Base-by-base conservation (phyloP, 2,888 invertebrate genomes). In the Thumatha senex region DNA sequence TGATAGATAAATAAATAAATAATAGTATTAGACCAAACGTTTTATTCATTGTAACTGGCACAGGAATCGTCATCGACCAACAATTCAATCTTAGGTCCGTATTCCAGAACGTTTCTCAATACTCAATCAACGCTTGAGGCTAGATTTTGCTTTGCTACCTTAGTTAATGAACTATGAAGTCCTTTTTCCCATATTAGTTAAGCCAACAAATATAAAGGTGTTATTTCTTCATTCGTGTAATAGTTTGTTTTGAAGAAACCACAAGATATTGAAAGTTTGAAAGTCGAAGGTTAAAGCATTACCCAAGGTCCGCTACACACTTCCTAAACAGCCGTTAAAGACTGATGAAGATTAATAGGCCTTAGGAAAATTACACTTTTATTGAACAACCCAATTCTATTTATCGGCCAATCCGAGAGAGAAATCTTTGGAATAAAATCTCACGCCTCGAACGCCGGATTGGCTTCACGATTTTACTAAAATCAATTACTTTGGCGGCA, bases 401-500 rank as follows among this genome's bases (percentile, higher is more conserved):
- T 30, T 30, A 33, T 18, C 24, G 13, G 33, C 34, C 42, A 43
- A 43, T 43, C 43, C 13, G 33, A 39, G 24, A 42, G 45, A 33
- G n/a, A 35, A 40, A 40, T 46, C 46, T 38, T 15, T 30, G 18
- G 38, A 33, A 48, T 39, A 48, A 48, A 43, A 31, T 5, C 42
- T 31, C 38, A 35, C 33, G 18, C 31, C 24, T 35, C 40, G 33
- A 29, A 14, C 39, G 35, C 38, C 10, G 38, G 47, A 47, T 43
- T 43, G 39, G 51, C 40, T 38, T 51, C 43, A 47, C 47, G 40
- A 51, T 51, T 51, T 51, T 35, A 51, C 47, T 39, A 40, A 39
- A 51, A 51, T 51, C 51, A 51, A 51, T 51, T 51, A 51, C 43
- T 51, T 51, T 51, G 47, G 43, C 45, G 47, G 47, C 40, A 24